Base-by-base conservation (phyloP, 1,140 invertebrate genomes). In the Trachymyrmex cornetzi region DNA sequence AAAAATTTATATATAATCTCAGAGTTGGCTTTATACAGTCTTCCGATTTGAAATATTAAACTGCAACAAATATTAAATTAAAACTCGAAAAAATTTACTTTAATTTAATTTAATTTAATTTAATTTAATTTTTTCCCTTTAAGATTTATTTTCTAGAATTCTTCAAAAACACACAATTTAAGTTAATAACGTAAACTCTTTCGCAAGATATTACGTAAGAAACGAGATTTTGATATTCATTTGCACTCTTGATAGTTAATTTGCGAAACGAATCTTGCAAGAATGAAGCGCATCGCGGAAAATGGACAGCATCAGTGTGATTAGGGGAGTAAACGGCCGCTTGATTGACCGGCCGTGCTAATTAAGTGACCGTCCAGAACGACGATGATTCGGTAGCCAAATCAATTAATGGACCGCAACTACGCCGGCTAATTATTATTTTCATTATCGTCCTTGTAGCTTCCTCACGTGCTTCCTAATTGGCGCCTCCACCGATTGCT, bases 391-490 rank as follows among this genome's bases (percentile, higher is more conserved):
- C 53, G 80, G 12, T 22, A 38, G 27, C n/a, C n/a, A 30, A 75
- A 84, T 84, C 55, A 84, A 84, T 84, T 84, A 84, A 84, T 84
- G 55, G n/a, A 63, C 80, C 80, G 38, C 80, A 75, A 63, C 24
- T n/a, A 16, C 57, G 69, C 38, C 9, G 44, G 80, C 24, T 75
- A 84, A 84, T 84, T 84, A 75, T 75, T 75, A 84, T 84, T 84
- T 84, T 84, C 80, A 84, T 84, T 84, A 75, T 61, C 55, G 69
- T 50, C 69, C 80, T 84, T 84, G 69, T 61, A 84, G 38, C 57
- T 84, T 74, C 69, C 69, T 75, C 80, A 84, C 55, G 57, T 59
- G 69, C 69, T 59, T 61, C 55, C 80, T 84, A 84, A 84, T 84
- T 84, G 69, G 80, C 69, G 80, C 74, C 24, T 74, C 69, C 27